Evolutionary conservation across 1,140 invertebrate species (phyloP).

Genomic region (Rhopalosiphum maidis): DNA sequence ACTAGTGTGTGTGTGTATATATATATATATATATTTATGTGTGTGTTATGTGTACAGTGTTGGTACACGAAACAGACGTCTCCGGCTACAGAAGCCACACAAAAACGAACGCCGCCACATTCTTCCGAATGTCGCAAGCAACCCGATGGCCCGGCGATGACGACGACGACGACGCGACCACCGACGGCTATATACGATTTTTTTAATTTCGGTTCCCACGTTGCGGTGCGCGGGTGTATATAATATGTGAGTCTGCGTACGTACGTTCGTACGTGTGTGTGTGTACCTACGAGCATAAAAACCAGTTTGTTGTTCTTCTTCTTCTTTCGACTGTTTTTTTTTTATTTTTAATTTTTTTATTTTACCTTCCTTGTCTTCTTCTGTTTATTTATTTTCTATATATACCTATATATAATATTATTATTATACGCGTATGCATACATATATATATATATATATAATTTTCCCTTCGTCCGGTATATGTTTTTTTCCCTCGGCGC

Average conservation of each 20-base stretch:
- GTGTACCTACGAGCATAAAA: constrained; percentile 23
- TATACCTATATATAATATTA: not conserved
- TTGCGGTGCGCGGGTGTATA: constrained; percentile 56
- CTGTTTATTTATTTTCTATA: constrained; percentile 27
- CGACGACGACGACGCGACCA: constrained; percentile 35
- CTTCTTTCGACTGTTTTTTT: constrained; percentile 35
- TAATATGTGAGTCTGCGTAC: constrained; percentile 31
- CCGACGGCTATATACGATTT: constrained; percentile 47
- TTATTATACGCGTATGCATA: not conserved
- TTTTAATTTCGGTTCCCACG: constrained; percentile 56
- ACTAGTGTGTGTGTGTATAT: too few relatives aligned
- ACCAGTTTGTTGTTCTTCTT: constrained; percentile 56
- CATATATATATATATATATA: not conserved
- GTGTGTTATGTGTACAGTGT: not conserved
- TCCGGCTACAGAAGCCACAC: constrained; percentile 52
- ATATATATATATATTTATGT: not conserved
- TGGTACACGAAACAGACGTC: not conserved
- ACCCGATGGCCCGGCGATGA: constrained; percentile 22
- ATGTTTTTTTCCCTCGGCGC: not conserved
- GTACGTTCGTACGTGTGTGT: not conserved
- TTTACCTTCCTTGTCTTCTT: not conserved
- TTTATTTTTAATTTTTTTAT: not conserved
- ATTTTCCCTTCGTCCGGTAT: too few relatives aligned
- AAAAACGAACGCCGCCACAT: constrained; percentile 51
- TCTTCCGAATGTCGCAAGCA: constrained; percentile 57